A percentile compares a stretch with the other conserved stretches of the same genome.
Evolutionary conservation across 1,140 invertebrate species (phyloP).

Genomic region (Neodiprion lecontei): DNA sequence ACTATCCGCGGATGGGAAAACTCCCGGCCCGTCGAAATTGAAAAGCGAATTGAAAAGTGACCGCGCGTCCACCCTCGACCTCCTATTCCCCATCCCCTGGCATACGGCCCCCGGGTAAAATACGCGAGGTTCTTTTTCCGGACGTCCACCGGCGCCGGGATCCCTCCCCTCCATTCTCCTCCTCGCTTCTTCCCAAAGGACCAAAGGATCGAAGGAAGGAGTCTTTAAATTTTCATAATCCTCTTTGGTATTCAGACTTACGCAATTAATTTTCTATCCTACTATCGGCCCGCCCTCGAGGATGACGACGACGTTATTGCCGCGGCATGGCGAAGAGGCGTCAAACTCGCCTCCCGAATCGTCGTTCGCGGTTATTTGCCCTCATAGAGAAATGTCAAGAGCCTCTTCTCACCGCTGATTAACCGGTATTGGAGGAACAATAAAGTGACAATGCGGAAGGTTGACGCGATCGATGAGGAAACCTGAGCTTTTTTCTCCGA

Average conservation of each 20-base stretch:
- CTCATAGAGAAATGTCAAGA: neutral
- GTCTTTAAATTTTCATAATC: neutral
- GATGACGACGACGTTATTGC: neutral
- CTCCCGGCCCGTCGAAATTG: neutral
- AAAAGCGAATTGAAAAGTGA: constrained; percentile 4
- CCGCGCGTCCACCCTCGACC: constrained; percentile 5
- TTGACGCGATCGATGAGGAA: no score
- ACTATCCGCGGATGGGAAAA: neutral
- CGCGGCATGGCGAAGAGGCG: neutral
- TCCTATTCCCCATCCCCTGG: neutral
- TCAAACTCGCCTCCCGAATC: neutral
- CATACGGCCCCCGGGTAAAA: neutral
- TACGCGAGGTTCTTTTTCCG: neutral
- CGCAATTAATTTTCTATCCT: no score
- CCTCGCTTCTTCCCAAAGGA: no score
- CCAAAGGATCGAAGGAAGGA: neutral
- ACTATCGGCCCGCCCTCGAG: no score
- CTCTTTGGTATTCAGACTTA: neutral
- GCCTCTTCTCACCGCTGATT: neutral
- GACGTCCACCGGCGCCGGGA: neutral
- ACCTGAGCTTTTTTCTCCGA: no score
- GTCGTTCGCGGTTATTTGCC: neutral
- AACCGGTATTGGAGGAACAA: constrained; percentile 14
- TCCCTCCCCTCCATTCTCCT: neutral
- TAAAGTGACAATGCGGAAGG: constrained; percentile 11